These are phyloP conservation scores for Ptychobarbus kaznakovi DNA, from an alignment of 2,797 vertebrate species.

Conservation along the genomic window DNA sequence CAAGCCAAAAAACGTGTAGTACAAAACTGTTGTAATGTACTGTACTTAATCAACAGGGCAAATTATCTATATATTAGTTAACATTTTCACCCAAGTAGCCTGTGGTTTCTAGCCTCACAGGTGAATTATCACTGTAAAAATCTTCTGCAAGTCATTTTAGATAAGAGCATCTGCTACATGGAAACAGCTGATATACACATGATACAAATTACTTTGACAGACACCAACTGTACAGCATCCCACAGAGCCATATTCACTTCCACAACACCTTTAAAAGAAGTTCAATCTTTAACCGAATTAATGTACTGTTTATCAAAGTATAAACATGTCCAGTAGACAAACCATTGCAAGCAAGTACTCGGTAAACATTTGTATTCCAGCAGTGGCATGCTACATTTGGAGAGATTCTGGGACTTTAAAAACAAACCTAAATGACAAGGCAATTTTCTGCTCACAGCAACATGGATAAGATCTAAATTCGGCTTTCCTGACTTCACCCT, in stretches of 20 bases:
- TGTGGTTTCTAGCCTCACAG: not conserved
- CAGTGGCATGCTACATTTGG: not conserved
- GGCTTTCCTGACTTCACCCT: not conserved
- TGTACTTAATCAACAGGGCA: not conserved
- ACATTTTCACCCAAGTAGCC: not conserved
- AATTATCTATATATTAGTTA: not conserved
- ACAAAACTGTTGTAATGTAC: not conserved
- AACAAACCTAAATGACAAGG: not conserved
- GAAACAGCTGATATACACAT: not conserved
- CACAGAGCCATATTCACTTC: not conserved
- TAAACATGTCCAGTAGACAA: not conserved
- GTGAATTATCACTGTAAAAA: not conserved
- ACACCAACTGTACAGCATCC: not conserved
- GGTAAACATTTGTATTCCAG: not conserved
- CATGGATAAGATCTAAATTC: not conserved
- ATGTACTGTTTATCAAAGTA: not conserved
- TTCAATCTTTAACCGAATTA: not conserved
- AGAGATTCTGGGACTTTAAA: too few species aligned
- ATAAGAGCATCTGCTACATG: not conserved
- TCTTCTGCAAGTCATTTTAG: not conserved
- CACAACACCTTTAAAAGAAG: not conserved
- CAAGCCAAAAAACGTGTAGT: not conserved
- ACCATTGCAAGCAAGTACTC: not conserved
- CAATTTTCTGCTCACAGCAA: not conserved
- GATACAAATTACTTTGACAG: not conserved